Evolutionary conservation across 2,797 vertebrate species (phyloP).

Genomic region (Enteromius fasciolatus): DNA sequence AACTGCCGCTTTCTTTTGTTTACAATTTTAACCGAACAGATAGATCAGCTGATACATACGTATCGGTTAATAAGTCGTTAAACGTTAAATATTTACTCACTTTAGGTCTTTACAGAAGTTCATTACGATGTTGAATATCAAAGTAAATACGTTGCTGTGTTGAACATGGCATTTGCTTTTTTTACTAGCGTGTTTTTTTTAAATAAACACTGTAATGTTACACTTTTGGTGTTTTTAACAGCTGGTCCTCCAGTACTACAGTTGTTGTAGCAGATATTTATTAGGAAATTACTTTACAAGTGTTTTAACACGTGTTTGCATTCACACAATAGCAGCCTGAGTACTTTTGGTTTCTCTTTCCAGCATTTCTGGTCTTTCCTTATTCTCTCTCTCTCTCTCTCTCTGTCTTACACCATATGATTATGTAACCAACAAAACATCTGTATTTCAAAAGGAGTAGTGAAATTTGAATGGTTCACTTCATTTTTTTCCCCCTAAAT

Average conservation of each 20-base stretch:
- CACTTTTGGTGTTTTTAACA: not conserved
- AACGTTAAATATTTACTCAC: not conserved
- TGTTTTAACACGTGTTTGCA: not conserved
- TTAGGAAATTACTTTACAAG: not conserved
- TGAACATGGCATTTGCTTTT: not conserved
- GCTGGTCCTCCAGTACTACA: not conserved
- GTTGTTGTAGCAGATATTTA: not conserved
- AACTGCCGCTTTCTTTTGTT: conserved; percentile 12
- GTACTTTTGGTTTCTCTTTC: conserved; percentile 49
- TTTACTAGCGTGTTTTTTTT: not conserved
- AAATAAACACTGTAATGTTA: not conserved
- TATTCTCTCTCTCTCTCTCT: not conserved
- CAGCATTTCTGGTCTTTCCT: conserved; percentile 13
- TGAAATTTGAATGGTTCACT: conserved; percentile 47
- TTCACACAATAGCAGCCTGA: not conserved
- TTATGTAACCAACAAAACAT: conserved; percentile 18
- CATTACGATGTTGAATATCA: not conserved
- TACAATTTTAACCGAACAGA: not conserved
- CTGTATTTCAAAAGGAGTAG: conserved; percentile 47
- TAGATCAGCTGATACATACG: not conserved
- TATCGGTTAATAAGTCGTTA: not conserved
- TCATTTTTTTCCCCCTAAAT: conserved; percentile 22
- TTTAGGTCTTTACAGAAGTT: not conserved
- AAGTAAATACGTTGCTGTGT: not conserved
- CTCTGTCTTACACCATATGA: not conserved